phyloP scores from a whole-genome alignment of 2,888 invertebrate genomes.

The Drosophila borborema region DNA sequence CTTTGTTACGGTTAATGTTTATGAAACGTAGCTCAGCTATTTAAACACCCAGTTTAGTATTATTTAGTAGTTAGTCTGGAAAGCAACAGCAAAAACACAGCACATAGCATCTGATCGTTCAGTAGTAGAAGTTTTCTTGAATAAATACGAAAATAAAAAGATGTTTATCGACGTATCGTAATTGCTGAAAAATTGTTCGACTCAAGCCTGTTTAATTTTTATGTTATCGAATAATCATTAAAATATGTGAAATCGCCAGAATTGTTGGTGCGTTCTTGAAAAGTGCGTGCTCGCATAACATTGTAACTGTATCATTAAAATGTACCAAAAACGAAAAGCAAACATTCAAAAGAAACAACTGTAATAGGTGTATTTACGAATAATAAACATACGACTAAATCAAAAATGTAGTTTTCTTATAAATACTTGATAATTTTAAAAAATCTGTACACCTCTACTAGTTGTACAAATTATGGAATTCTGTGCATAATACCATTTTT shows the following conservation, averaged over 20 bases:
- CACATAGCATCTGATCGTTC: conserved; percentile 50
- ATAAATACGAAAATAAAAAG: conserved; percentile 34
- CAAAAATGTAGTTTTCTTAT: not conserved
- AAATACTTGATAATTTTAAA: not conserved
- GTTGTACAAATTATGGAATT: too few relatives aligned
- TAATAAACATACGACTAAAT: conserved; percentile 66
- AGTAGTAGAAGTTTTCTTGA: conserved; percentile 49
- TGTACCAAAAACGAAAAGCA: conserved; percentile 50
- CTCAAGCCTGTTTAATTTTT: conserved; percentile 44
- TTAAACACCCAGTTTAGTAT: conserved; percentile 53
- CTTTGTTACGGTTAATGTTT: conserved; percentile 56
- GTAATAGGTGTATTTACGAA: conserved; percentile 72
- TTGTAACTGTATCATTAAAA: conserved; percentile 37
- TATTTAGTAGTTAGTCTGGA: conserved; percentile 65
- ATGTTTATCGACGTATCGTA: conserved; percentile 67
- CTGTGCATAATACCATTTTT: too few relatives aligned
- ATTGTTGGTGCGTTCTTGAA: conserved; percentile 37
- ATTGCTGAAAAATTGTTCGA: conserved; percentile 68
- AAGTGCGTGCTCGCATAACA: conserved; percentile 33
- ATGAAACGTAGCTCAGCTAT: conserved; percentile 66
- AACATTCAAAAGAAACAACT: conserved; percentile 56
- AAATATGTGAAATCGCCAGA: conserved; percentile 40
- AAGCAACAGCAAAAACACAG: conserved; percentile 25
- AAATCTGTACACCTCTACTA: too few relatives aligned
- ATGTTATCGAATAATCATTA: conserved; percentile 42